Conservation (phyloP, 30 jellyfish, hydroid and myxozoan species). For the Turritopsis rubra region DNA sequence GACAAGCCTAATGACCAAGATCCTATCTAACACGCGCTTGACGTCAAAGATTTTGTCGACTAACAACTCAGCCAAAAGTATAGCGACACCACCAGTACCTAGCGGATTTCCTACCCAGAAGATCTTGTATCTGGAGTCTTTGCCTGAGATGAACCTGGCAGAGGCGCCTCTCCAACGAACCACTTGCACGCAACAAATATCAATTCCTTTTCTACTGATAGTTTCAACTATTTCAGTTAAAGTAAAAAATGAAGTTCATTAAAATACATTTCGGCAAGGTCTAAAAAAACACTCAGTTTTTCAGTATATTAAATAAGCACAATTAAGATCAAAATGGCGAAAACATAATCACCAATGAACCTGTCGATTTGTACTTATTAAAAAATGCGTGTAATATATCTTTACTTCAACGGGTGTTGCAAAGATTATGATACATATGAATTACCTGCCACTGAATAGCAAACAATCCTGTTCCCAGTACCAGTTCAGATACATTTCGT, state of each 20-base stretch:
- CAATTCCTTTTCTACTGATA: constrained; percentile 3
- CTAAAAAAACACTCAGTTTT: no score
- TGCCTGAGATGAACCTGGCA: constrained; percentile 8
- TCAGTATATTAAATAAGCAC: no score
- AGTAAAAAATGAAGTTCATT: no score
- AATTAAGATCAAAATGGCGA: no score
- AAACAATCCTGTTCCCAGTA: constrained; percentile 13
- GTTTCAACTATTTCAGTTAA: constrained; percentile 26
- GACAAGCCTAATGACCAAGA: constrained; percentile 7
- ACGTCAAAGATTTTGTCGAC: constrained; percentile 12
- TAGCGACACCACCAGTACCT: constrained; percentile 17
- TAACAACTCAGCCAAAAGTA: background rate
- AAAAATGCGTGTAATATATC: no score
- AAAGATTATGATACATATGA: no score
- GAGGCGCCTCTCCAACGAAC: constrained; percentile 21
- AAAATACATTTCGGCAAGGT: no score
- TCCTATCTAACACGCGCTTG: constrained; percentile 11
- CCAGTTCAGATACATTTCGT: constrained; percentile 35
- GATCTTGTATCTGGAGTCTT: constrained; percentile 13
- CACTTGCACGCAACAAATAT: constrained; percentile 24
- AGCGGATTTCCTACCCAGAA: background rate
- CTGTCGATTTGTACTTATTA: no score
- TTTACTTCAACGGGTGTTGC: no score
- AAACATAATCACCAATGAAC: no score
- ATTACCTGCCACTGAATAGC: constrained; percentile 59